Evolutionary conservation across 2,113 vertebrate species (phyloP), one percentile per base, ranked within the genome.

Genomic region (Setophaga coronata): DNA sequence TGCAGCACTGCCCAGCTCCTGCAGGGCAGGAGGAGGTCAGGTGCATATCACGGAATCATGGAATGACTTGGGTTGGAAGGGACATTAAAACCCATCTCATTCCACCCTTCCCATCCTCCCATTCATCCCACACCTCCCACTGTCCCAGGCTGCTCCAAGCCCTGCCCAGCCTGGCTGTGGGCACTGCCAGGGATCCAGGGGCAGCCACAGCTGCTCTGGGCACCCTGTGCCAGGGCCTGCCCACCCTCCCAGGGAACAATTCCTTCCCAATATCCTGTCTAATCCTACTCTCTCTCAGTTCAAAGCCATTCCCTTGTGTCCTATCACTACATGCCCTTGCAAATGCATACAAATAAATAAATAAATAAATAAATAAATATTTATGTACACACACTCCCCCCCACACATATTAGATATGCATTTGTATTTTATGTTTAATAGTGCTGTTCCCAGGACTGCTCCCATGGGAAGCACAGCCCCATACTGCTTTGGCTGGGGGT

Each of bases 111-210:
- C 6, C 33, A 57, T 57, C 54, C 20, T 57, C 33, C 56, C 56
- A 57, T 24, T 21, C 56, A 57, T 57, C 33, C 20, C 14, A 34
- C 53, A 58, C 7, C 15, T 89, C 0, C n/a, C 45, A 45, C 38
- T 7, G 0, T 3, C 24, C 60, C 78, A 67, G 15, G 24, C 0
- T 29, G n/a, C 19, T 74, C 53, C 60, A 24, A 36, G 23, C 18
- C 36, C 58, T 7, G 36, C 31, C 38, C 53, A 53, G 0, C 36
- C 51, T 19, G 58, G 21, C 58, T 33, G 17, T 38, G 60, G 36
- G 0, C 53, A 47, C 47, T 82, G 0, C 54, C 70, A 76, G 47
- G n/a, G 40, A 61, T 62, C 42, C 70, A 85, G 70, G n/a, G 20
- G 29, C 47, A 67, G 61, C 61, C 47, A 8, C 70, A 82, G 62